phyloP scores from a whole-genome alignment of 2,113 vertebrate genomes.

The Emydocephalus ijimae region DNA sequence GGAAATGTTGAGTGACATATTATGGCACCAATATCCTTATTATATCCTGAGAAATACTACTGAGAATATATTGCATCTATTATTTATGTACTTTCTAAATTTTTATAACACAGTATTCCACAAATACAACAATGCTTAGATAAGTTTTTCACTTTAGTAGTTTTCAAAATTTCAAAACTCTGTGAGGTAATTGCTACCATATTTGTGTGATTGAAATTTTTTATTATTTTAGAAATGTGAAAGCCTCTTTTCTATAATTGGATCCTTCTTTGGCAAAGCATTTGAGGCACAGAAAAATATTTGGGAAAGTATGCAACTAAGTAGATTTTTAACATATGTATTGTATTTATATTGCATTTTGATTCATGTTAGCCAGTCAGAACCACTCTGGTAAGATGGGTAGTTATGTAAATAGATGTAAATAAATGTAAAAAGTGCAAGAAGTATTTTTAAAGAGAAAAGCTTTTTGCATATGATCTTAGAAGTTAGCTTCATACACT shows the following conservation, averaged over 20 bases:
- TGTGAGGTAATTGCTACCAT: background rate
- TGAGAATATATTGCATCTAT: background rate
- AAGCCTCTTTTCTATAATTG: background rate
- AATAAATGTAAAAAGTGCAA: background rate
- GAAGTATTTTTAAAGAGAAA: background rate
- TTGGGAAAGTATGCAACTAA: background rate
- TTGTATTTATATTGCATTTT: background rate
- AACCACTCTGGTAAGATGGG: background rate
- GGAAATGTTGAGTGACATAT: background rate
- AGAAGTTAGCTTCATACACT: background rate
- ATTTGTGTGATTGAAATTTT: background rate
- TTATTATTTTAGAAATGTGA: background rate
- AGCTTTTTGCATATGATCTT: background rate
- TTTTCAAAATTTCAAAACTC: background rate
- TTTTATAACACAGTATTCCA: background rate
- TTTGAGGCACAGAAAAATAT: background rate
- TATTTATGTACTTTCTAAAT: background rate
- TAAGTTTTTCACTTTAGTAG: background rate
- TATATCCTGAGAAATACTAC: background rate
- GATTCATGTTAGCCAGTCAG: background rate
- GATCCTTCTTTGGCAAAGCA: background rate
- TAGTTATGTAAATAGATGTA: background rate
- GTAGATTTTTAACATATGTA: background rate
- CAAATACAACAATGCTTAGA: background rate
- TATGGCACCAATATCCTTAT: background rate